phyloP scores from a whole-genome alignment of 2,888 invertebrate genomes.

The Parapristionchus giblindavisi region DNA sequence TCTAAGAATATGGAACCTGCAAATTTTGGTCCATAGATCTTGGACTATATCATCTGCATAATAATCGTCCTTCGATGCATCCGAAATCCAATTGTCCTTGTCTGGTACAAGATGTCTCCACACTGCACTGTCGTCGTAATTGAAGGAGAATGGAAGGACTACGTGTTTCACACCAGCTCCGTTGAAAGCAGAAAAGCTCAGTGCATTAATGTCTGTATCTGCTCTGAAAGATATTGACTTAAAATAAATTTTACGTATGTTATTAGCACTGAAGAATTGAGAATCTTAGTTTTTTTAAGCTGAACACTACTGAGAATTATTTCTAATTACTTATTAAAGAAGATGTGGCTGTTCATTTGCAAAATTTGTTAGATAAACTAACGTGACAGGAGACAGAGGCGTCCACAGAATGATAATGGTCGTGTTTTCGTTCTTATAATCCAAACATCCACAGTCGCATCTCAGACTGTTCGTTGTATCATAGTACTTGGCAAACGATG shows the following conservation, averaged over 20 bases:
- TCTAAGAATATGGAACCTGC: background rate
- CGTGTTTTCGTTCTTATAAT: background rate
- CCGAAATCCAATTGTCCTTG: background rate
- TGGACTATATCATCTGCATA: slow-evolving; percentile 6
- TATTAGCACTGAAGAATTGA: too few relatives aligned
- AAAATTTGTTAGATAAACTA: too few relatives aligned
- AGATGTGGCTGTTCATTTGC: too few relatives aligned
- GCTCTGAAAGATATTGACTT: background rate
- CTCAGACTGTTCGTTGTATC: background rate
- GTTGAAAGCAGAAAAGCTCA: background rate
- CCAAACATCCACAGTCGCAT: background rate
- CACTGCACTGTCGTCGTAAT: slow-evolving; percentile 1
- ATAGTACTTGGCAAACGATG: background rate
- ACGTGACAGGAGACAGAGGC: too few relatives aligned
- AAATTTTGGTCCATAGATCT: slow-evolving; percentile 24
- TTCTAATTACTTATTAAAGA: too few relatives aligned
- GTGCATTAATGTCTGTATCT: background rate
- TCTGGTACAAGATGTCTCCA: background rate
- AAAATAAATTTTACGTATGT: too few relatives aligned
- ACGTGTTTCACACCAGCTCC: background rate
- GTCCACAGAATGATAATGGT: too few relatives aligned
- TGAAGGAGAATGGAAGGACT: slow-evolving; percentile 29
- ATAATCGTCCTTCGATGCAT: background rate
- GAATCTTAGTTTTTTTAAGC: too few relatives aligned
- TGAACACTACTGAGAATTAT: too few relatives aligned